Conservation (phyloP, 2,888 invertebrate species). For the Agrotis puta region DNA sequence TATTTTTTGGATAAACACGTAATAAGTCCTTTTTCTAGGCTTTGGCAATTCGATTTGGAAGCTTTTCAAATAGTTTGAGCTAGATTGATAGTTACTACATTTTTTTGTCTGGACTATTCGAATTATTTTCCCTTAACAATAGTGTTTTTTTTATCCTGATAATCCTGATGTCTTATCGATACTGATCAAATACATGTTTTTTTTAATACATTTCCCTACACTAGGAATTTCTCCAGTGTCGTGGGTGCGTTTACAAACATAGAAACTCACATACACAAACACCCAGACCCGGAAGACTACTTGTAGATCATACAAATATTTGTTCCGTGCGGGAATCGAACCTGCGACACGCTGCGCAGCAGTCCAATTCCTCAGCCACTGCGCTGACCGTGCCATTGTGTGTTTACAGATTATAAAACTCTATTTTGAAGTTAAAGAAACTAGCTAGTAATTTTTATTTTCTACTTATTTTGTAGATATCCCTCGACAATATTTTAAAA, state of each 20-base stretch:
- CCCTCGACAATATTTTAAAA: constrained; percentile 10
- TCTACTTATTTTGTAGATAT: constrained; percentile 2
- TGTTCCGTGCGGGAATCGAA: no score
- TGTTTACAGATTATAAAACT: background rate
- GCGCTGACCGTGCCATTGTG: no score
- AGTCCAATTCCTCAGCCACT: no score
- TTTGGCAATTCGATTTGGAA: constrained; percentile 2
- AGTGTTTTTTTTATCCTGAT: background rate
- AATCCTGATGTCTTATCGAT: background rate
- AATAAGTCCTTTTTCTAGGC: constrained; percentile 28
- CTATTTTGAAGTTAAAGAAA: background rate
- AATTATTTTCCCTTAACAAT: background rate
- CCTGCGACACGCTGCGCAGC: no score
- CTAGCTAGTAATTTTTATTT: constrained; percentile 1
- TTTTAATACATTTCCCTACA: no score
- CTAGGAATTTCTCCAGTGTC: no score
- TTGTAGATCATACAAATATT: no score
- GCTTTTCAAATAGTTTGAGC: constrained; percentile 8
- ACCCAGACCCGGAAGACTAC: no score
- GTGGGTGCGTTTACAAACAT: no score
- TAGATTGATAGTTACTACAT: constrained; percentile 3
- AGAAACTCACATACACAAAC: no score
- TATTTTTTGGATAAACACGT: constrained; percentile 43
- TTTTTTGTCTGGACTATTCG: background rate
- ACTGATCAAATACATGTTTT: background rate